Conservation (phyloP, 2,113 vertebrate species). For the Procapra przewalskii region DNA sequence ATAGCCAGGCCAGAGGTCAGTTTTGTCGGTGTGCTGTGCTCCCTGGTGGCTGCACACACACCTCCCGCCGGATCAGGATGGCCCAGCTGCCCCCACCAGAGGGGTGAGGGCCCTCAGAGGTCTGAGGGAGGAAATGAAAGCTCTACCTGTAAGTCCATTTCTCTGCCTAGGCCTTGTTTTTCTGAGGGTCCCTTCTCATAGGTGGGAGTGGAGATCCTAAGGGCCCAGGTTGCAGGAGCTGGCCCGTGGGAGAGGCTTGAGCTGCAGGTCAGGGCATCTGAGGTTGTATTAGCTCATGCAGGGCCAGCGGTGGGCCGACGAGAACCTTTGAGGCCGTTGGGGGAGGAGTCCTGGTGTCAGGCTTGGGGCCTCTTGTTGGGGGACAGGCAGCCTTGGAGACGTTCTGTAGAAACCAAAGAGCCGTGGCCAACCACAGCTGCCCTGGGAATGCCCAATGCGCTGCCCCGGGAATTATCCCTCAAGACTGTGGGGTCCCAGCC, state of each 20-base stretch:
- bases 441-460: neutral
- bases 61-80: neutral
- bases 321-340: neutral
- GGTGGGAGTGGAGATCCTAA: neutral
- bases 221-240: neutral
- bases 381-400: neutral
- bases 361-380: neutral
- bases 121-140: neutral
- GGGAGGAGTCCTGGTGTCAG: neutral
- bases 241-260: neutral
- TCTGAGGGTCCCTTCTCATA: neutral
- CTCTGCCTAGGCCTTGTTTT: neutral
- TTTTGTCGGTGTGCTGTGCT: constrained; percentile 7
- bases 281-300: neutral
- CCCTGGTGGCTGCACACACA: constrained; percentile 44
- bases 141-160: neutral
- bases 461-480: rapidly evolving
- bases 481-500: rapidly evolving
- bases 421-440: neutral
- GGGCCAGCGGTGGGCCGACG: neutral
- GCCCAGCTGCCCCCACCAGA: rapidly evolving
- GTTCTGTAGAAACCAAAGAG: neutral
- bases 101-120: neutral
- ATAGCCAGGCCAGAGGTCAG: neutral
- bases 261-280: neutral